phyloP scores from a whole-genome alignment of 2,797 vertebrate genomes.

The Gouania willdenowi region DNA sequence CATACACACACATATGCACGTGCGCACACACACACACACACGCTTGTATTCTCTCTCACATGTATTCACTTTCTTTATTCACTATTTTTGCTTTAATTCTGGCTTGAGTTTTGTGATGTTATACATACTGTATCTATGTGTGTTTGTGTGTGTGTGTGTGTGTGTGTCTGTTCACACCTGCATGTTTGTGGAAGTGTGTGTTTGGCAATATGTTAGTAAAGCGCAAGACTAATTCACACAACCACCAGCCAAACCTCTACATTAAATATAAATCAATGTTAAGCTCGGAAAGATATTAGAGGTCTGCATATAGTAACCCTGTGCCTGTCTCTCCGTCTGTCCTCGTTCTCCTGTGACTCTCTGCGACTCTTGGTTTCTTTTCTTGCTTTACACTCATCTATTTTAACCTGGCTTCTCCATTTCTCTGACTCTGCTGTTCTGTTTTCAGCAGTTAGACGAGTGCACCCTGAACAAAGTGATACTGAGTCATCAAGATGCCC shows the following conservation, averaged over 20 bases:
- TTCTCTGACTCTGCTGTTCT: constrained; percentile 25
- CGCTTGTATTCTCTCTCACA: constrained; percentile 24
- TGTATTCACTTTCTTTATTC: no score
- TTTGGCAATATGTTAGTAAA: constrained; percentile 46
- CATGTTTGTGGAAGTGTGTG: constrained; percentile 10
- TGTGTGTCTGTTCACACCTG: constrained; percentile 18
- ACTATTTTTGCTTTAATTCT: background rate
- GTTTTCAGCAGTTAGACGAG: constrained; percentile 37
- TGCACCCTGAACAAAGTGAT: constrained; percentile 16
- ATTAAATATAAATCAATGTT: no score
- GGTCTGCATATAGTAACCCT: constrained; percentile 49
- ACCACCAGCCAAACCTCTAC: constrained; percentile 62
- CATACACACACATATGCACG: background rate
- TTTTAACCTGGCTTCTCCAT: constrained; percentile 43
- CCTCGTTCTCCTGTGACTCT: constrained; percentile 17
- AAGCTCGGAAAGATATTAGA: constrained; percentile 58
- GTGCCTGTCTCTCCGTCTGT: constrained; percentile 22
- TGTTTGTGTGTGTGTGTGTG: constrained; percentile 18
- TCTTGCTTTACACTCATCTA: constrained; percentile 45
- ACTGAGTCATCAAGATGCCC: constrained; percentile 22
- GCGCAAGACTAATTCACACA: constrained; percentile 74
- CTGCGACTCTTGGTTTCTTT: constrained; percentile 25
- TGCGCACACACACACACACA: constrained; percentile 17
- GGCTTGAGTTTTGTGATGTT: constrained; percentile 20
- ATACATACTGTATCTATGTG: constrained; percentile 28